Base-by-base conservation (phyloP, 2,888 invertebrate genomes). In the Pterobdella sp. region DNA sequence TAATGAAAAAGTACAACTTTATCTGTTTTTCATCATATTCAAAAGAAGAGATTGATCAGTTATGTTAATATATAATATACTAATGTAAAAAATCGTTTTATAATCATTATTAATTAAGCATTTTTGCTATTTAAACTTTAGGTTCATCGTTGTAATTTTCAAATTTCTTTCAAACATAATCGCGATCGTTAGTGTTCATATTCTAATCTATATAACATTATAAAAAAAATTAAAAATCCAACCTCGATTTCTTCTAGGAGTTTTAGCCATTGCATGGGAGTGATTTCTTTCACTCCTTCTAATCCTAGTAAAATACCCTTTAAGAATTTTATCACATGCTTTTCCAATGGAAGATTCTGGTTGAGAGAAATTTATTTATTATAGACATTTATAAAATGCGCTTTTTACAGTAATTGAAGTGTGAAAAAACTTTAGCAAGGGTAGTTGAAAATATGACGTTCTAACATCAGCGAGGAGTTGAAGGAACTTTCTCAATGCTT, bases 401-500 rank as follows among this genome's bases (percentile, higher is more conserved):
- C 10, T 64, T 14, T 64, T 10, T 26, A 64, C 10, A 7, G 14
- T 10, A 10, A 31, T 14, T 4, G 34, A 14, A 34, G 34, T 10
- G 7, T 67, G 29, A 31, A 68, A 37, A 68, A 34, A 10, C 10
- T 56, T 4, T 22, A 56, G 26, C 7, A 7, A 26, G 60, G n/a
- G 4, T 56, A 14, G 60, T 26, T 56, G 18, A 18, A 63, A 29
- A 35, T 3, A 64, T 26, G 18, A 68, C 26, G 31, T 37, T 26
- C 10, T 37, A 29, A 56, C 70, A 14, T 36, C 34, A 26, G 29
- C 26, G 29, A 71, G 34, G n/a, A 71, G 7, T 35, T 63, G 1
- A n/a, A 71, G 35, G n/a, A 56, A 71, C 22, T 60, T 35, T 37
- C 34, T 63, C 26, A 71, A 63, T n/a, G 71, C 71, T n/a, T 4